Base-by-base conservation (phyloP, 2,113 vertebrate species). In the Microcebus jonahi region DNA sequence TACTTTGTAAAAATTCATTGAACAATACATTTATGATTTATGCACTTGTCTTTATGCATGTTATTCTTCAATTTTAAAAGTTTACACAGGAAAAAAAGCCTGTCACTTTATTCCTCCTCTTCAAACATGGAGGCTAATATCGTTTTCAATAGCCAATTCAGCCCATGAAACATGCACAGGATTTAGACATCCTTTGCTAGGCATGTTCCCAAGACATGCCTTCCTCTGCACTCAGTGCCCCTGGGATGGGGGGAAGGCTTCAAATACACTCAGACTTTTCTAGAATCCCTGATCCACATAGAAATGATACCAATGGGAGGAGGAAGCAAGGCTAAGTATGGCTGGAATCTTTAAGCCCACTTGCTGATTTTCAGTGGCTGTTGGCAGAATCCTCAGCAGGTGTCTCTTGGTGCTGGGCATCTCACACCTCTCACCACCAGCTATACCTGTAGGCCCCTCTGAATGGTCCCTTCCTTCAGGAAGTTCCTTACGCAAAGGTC, bases 1-100 rank as follows among this genome's bases (percentile, higher is more conserved):
- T 93, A 86, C 36, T 89, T 94, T 96, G 77, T 85, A 81, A 94
- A 82, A 88, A 73, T 53, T 91, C 77, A 68, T 17, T 89, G 94
- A 88, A 90, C 67, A 87, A 4, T 79, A 61, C 6, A 61, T 83
- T 87, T 92, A 71, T 5, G 42, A 88, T 92, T 75, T 84, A 70
- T 94, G 36, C 34, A 80, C 50, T 95, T 93, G 71, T 65, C 73
- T 89, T 96, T 91, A 68, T 85, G 65, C 63, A 23, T 91, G n/a
- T 82, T 91, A 91, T 68, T 83, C 88, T 97, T 80, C 36, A 42
- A 53, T 70, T 93, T 96, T 11, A 63, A 63, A 83, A 42, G 29
- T 57, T 93, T 89, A 68, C 29, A 85, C 85, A 95, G 59, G 31
- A 59, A 82, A 53, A 87, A 67, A 94, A 81, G 12, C 21, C 36